Evolutionary conservation across 2,113 vertebrate genomes (phyloP).

Genomic region (Rana temporaria): DNA sequence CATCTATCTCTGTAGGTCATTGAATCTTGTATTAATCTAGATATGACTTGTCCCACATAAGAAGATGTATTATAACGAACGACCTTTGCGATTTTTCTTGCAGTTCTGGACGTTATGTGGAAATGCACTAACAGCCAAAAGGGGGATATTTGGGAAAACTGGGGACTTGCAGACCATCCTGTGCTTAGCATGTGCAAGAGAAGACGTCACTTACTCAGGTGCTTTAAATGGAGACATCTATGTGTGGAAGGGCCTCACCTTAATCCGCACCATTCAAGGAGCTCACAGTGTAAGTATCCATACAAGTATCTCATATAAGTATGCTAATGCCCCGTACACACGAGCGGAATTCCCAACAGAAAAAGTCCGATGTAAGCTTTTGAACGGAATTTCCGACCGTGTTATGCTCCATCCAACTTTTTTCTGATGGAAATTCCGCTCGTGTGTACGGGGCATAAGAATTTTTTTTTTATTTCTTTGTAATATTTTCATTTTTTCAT

Average conservation of each 20-base stretch:
- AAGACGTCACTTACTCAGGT: constrained; percentile 93
- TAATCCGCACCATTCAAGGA: constrained; percentile 88
- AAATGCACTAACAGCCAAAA: constrained; percentile 91
- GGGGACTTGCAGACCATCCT: constrained; percentile 97
- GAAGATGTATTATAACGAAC: neutral
- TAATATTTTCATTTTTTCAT: neutral
- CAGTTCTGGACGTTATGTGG: constrained; percentile 97
- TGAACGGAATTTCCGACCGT: no score
- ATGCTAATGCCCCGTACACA: no score
- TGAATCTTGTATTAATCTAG: no score
- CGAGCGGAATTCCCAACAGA: no score
- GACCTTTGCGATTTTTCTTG: constrained; percentile 22
- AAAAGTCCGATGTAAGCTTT: no score
- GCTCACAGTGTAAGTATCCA: constrained; percentile 88
- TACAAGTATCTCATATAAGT: neutral
- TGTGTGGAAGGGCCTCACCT: constrained; percentile 89
- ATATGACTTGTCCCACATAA: no score
- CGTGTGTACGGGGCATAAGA: no score
- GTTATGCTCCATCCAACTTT: no score
- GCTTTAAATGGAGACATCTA: constrained; percentile 96
- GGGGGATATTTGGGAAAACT: constrained; percentile 94
- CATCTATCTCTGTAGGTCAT: no score
- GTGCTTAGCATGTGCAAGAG: constrained; percentile 90
- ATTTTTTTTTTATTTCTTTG: neutral
- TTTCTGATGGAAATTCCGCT: no score